phyloP scores from a whole-genome alignment of 2,113 vertebrate genomes.

The Macquaria australasica region DNA sequence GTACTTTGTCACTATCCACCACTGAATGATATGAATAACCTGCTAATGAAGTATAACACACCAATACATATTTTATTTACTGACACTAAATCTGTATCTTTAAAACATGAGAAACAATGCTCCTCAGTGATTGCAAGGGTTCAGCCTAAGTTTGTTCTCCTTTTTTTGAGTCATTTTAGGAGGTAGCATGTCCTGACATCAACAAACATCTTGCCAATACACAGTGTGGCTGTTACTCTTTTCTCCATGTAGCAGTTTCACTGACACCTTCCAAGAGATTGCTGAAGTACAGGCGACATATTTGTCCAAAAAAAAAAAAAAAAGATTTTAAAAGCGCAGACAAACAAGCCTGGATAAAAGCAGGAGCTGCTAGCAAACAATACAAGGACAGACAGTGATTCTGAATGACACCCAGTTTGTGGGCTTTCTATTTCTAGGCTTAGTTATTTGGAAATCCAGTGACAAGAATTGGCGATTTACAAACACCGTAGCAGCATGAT shows the following conservation, averaged over 20 bases:
- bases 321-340: background rate
- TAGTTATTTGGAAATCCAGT: conserved; percentile 56
- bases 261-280: conserved; percentile 42
- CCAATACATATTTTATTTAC: background rate
- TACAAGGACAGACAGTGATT: conserved; percentile 34
- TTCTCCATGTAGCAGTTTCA: conserved; percentile 29
- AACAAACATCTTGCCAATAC: conserved; percentile 10
- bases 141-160: background rate
- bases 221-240: conserved; percentile 22
- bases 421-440: conserved; percentile 62
- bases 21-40: background rate
- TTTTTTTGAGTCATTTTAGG: conserved; percentile 7
- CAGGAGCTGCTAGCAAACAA: conserved; percentile 43
- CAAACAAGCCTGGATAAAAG: conserved; percentile 56
- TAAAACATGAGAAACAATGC: background rate
- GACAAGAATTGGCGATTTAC: conserved; percentile 44
- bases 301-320: conserved; percentile 24
- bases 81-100: background rate
- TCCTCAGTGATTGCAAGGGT: background rate
- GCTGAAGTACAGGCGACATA: conserved; percentile 38
- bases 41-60: background rate
- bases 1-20: background rate
- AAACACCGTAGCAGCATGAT: conserved; percentile 7
- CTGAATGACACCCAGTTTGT: conserved; percentile 55
- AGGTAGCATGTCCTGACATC: conserved; percentile 20